These are phyloP conservation scores for Thalassarche chlororhynchos DNA, from an alignment of 2,113 vertebrate species.

Conservation along the genomic window DNA sequence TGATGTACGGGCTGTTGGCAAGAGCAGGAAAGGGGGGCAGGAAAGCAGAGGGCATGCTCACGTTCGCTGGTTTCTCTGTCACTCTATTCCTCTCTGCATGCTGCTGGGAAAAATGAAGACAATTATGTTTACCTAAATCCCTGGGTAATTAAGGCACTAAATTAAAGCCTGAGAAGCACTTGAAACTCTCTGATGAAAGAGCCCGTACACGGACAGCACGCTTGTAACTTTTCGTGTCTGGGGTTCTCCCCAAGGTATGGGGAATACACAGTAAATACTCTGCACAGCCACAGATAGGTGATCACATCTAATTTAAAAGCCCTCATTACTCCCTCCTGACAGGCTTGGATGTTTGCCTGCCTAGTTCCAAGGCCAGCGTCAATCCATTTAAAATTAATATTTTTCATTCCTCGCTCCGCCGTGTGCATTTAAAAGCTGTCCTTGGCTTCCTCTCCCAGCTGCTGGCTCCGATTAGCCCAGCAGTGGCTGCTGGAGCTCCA, in stretches of 20 bases:
- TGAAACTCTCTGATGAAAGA: conserved; percentile 5
- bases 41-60: background rate
- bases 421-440: background rate
- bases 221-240: background rate
- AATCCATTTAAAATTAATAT: conserved; percentile 58
- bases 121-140: conserved; percentile 32
- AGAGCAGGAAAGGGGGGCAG: background rate
- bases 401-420: background rate
- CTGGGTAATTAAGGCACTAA: conserved; percentile 31
- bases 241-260: background rate
- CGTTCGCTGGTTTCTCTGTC: background rate
- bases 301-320: conserved; percentile 58
- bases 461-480: background rate
- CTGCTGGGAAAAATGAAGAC: conserved; percentile 35
- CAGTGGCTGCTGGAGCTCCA: background rate
- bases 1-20: background rate
- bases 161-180: conserved; percentile 16
- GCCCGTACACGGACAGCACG: background rate
- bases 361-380: background rate
- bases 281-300: conserved; percentile 27
- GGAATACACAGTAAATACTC: conserved; percentile 1
- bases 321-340: conserved; percentile 50
- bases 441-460: background rate
- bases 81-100: background rate
- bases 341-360: conserved; percentile 53